Evolutionary conservation across 2,888 invertebrate genomes (phyloP).

Genomic region (Salticus scenicus): DNA sequence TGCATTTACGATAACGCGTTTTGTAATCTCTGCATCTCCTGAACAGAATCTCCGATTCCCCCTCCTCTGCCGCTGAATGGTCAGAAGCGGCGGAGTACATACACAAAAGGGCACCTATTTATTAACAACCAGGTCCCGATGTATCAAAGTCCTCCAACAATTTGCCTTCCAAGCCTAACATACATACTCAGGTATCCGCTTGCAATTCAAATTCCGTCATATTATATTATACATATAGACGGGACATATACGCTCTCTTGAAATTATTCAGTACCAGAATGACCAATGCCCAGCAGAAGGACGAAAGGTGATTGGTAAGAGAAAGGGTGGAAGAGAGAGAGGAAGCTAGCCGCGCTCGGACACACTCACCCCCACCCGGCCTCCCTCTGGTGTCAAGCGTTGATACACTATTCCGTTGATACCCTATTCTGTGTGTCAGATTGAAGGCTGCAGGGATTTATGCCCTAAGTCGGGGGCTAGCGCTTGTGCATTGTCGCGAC

Average conservation of each 20-base stretch:
- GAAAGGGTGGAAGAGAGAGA: neutral
- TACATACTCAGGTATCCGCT: conserved; percentile 4
- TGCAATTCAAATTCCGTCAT: conserved; percentile 45
- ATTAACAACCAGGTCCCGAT: conserved; percentile 55
- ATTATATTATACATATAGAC: conserved; percentile 69
- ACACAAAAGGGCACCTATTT: conserved; percentile 59
- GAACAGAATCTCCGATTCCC: too few species aligned
- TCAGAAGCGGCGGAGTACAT: neutral
- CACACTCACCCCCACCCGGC: neutral
- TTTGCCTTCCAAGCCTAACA: conserved; percentile 29
- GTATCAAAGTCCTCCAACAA: conserved; percentile 62
- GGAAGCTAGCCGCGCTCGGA: neutral
- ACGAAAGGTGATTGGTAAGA: conserved; percentile 48
- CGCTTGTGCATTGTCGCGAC: neutral
- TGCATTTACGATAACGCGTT: conserved; percentile 28
- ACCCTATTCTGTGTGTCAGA: conserved; percentile 18
- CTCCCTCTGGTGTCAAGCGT: conserved; percentile 43
- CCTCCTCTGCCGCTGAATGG: neutral
- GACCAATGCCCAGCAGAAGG: conserved; percentile 60
- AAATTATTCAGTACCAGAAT: conserved; percentile 66
- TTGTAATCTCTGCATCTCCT: conserved; percentile 27
- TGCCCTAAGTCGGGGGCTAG: conserved; percentile 24
- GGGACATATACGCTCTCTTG: conserved; percentile 24
- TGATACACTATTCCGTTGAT: neutral
- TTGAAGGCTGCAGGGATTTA: conserved; percentile 15